phyloP scores from a whole-genome alignment of 2,797 vertebrate genomes.

The Crenuchus spilurus region DNA sequence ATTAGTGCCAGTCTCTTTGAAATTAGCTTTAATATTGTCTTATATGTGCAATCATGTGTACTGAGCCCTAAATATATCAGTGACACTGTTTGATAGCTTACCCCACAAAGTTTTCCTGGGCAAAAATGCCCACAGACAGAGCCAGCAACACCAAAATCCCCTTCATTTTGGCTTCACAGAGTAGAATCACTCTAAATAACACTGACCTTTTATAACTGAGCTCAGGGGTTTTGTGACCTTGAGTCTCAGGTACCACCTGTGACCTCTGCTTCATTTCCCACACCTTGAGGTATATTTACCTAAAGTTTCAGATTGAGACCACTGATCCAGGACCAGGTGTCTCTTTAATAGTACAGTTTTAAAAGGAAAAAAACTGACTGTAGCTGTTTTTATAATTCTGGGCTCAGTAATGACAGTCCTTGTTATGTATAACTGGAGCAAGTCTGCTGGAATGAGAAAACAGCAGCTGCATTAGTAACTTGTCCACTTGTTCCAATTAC shows the following conservation, averaged over 20 bases:
- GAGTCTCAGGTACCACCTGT: background rate
- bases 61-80: too few relatives aligned
- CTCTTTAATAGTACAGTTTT: background rate
- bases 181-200: too few relatives aligned
- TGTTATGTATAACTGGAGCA: constrained; percentile 3
- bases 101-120: constrained; percentile 72
- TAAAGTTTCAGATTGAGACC: background rate
- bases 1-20: too few relatives aligned
- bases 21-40: too few relatives aligned
- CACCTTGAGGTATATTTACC: background rate
- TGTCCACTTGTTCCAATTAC: background rate
- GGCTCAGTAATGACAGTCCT: background rate
- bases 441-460: background rate
- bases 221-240: constrained; percentile 32
- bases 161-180: constrained; percentile 64
- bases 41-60: too few relatives aligned
- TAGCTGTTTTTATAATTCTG: background rate
- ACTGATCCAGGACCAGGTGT: background rate
- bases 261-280: constrained; percentile 22
- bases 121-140: constrained; percentile 63
- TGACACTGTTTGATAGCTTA: constrained; percentile 59
- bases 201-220: constrained; percentile 56
- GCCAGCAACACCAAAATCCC: constrained; percentile 60
- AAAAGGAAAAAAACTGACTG: background rate
- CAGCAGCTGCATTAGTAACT: constrained; percentile 13